phyloP scores from a whole-genome alignment of 2,113 vertebrate species.

The Heterotilapia buettikoferi region DNA sequence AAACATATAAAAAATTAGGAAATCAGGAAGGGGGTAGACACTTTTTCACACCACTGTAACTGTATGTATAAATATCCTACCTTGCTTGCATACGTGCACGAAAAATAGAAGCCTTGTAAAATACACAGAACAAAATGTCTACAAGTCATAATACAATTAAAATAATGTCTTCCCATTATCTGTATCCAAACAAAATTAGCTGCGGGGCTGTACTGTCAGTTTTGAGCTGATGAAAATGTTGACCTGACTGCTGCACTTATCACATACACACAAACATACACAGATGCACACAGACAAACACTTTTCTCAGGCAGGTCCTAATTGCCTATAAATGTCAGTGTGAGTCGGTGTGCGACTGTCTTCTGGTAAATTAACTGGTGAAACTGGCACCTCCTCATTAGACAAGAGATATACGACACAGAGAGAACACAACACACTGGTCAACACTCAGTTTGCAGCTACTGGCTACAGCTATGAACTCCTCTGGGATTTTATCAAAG shows the following conservation, averaged over 20 bases:
- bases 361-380: conserved; percentile 63
- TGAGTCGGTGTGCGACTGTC: conserved; percentile 47
- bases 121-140: neutral
- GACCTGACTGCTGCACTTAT: conserved; percentile 9
- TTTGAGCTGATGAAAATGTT: conserved; percentile 41
- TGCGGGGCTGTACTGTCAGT: conserved; percentile 1
- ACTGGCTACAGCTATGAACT: conserved; percentile 13
- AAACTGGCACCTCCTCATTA: conserved; percentile 64
- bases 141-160: conserved; percentile 42
- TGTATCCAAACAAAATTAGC: conserved; percentile 40
- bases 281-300: conserved; percentile 9
- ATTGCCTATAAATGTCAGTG: conserved; percentile 73
- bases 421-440: conserved; percentile 46
- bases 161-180: conserved; percentile 41
- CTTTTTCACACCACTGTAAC: neutral
- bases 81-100: neutral
- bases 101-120: neutral
- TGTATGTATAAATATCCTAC: neutral
- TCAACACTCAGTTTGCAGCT: conserved; percentile 46
- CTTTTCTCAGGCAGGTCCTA: conserved; percentile 47
- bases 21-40: neutral
- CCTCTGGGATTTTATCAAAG: conserved; percentile 34
- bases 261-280: neutral
- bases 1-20: neutral
- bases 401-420: conserved; percentile 42